A percentile compares a stretch with the other conserved stretches of the same genome.
Evolutionary conservation across 2,888 invertebrate species (phyloP).

Genomic region (Ectemnius continuus): DNA sequence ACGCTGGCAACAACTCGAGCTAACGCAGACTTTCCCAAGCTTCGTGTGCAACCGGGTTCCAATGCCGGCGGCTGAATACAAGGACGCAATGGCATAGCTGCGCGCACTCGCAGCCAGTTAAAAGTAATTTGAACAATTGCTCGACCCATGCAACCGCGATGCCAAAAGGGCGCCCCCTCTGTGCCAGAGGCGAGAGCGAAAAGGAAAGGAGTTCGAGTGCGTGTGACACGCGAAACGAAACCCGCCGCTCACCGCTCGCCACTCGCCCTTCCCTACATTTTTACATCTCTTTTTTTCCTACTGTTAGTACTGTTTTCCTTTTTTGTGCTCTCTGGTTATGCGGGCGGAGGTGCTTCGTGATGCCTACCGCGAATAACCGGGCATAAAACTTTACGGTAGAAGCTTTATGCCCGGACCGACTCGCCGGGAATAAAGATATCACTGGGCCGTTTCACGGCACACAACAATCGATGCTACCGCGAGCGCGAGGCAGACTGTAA

Average conservation of each 20-base stretch:
- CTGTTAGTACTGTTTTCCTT: neutral
- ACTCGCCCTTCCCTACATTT: neutral
- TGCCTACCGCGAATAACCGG: conserved; percentile 1
- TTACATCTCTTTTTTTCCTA: conserved; percentile 7
- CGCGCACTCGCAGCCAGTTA: neutral
- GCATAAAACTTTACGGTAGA: conserved; percentile 19
- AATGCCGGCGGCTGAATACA: neutral
- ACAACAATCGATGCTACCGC: conserved; percentile 9
- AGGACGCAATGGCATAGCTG: neutral
- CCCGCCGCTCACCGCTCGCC: neutral
- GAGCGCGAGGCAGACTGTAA: too few species aligned
- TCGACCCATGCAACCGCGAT: neutral
- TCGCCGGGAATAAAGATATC: conserved; percentile 22
- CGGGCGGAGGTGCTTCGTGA: neutral
- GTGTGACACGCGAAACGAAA: too few species aligned
- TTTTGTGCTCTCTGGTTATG: too few species aligned
- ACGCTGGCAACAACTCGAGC: neutral
- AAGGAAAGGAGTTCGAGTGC: too few species aligned
- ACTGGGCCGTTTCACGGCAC: conserved; percentile 6
- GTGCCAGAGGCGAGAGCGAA: too few species aligned
- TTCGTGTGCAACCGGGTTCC: neutral
- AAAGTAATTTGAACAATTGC: conserved; percentile 2
- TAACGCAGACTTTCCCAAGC: too few species aligned
- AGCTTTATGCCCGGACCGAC: conserved; percentile 2
- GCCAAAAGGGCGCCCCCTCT: neutral